A percentile compares a stretch with the other conserved stretches of the same genome.
Evolutionary conservation across 1,140 invertebrate genomes (phyloP).

Genomic region (Sinonovacula constricta): DNA sequence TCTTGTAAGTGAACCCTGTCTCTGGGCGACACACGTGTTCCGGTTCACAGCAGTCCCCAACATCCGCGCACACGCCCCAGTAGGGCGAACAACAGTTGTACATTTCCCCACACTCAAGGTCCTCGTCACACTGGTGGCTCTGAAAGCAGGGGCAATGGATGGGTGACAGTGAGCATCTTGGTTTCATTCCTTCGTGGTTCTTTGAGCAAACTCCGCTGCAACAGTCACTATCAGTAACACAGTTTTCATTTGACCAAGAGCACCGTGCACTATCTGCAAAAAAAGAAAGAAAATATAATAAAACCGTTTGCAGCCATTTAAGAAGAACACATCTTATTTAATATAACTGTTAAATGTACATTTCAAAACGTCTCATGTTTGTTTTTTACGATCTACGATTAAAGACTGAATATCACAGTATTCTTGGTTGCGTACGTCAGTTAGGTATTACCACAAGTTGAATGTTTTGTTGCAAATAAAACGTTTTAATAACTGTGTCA

Average conservation of each 20-base stretch:
- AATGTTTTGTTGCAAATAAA: too few relatives aligned
- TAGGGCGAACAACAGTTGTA: conserved; percentile 64
- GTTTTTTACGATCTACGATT: too few relatives aligned
- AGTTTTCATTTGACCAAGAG: conserved; percentile 66
- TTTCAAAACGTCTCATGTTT: too few relatives aligned
- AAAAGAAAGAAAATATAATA: too few relatives aligned
- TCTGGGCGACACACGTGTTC: conserved; percentile 56
- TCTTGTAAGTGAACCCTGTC: conserved; percentile 61
- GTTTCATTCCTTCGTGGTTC: conserved; percentile 60
- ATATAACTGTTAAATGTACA: too few relatives aligned
- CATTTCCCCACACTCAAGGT: conserved; percentile 55
- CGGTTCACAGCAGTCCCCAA: conserved; percentile 59
- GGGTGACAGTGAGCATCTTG: conserved; percentile 56
- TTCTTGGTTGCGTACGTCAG: too few relatives aligned
- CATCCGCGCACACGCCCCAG: conserved; percentile 62
- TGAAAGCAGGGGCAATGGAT: conserved; percentile 59
- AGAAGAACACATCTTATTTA: too few relatives aligned
- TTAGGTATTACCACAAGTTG: too few relatives aligned
- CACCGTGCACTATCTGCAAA: conserved; percentile 41
- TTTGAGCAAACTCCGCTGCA: conserved; percentile 59
- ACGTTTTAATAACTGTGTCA: too few relatives aligned
- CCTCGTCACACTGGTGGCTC: conserved; percentile 63
- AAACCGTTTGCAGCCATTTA: too few relatives aligned
- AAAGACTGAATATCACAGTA: too few relatives aligned
- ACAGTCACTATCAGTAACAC: conserved; percentile 53